A percentile compares a stretch with the other conserved stretches of the same genome.
Conservation (phyloP, 2,113 vertebrate species). For the Cheilinus undulatus region DNA sequence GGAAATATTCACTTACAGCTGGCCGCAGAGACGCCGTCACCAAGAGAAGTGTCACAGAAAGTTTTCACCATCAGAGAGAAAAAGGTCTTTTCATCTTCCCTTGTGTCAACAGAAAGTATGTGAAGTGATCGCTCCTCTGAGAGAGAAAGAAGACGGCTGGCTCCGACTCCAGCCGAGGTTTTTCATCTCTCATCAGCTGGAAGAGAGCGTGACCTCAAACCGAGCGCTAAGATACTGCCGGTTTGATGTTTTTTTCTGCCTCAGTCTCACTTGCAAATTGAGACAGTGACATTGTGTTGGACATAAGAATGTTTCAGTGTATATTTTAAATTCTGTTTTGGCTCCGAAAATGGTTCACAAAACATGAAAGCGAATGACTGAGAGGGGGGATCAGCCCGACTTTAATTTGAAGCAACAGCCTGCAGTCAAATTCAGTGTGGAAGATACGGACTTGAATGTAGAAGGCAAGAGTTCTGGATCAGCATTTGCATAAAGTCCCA, state of each 20-base stretch:
- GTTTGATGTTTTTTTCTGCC: too few species aligned
- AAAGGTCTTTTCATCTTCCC: constrained; percentile 42
- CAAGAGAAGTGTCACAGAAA: constrained; percentile 2
- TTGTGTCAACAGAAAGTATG: constrained; percentile 34
- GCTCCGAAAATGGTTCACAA: neutral
- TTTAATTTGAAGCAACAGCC: neutral
- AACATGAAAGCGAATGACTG: neutral
- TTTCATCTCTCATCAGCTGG: constrained; percentile 17
- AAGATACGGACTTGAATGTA: too few species aligned
- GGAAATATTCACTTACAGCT: neutral
- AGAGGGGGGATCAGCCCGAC: neutral
- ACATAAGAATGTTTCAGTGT: too few species aligned
- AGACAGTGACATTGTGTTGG: too few species aligned
- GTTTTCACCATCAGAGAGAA: constrained; percentile 19
- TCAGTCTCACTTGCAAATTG: too few species aligned
- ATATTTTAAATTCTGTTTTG: too few species aligned
- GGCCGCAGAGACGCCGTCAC: constrained; percentile 1
- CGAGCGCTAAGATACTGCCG: neutral
- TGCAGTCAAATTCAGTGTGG: neutral
- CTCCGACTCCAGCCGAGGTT: constrained; percentile 1
- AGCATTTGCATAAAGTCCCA: too few species aligned
- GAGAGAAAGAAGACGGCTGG: constrained; percentile 27
- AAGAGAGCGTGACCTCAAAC: constrained; percentile 30
- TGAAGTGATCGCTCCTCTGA: constrained; percentile 33
- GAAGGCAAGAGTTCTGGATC: too few species aligned